Evolutionary conservation across 37 sponge, comb jelly and placozoan genomes (phyloP).

Genomic region (Aplysina aerophoba): DNA sequence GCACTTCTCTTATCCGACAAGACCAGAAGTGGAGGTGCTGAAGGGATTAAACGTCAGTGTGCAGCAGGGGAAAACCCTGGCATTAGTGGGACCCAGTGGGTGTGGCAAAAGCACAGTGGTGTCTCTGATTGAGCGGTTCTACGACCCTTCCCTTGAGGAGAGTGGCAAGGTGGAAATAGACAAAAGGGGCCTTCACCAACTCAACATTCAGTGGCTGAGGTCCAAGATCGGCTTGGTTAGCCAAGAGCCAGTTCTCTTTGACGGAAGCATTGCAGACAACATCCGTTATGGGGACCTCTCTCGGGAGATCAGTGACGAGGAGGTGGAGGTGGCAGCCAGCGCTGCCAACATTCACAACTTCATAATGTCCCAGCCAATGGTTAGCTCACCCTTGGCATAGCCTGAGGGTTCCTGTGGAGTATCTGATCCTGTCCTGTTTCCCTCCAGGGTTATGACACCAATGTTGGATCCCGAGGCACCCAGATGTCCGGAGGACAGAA

Average conservation of each 20-base stretch:
- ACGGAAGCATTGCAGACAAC: conserved; percentile 91
- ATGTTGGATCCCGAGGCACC: conserved; percentile 48
- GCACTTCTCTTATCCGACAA: conserved; percentile 85
- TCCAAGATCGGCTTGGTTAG: conserved; percentile 90
- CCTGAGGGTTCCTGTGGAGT: background rate
- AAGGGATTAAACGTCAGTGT: conserved; percentile 72
- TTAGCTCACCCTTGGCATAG: conserved; percentile 5
- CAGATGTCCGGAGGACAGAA: conserved; percentile 68
- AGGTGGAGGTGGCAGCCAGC: conserved; percentile 87
- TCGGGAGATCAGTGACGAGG: conserved; percentile 84
- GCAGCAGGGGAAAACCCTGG: conserved; percentile 90
- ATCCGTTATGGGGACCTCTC: conserved; percentile 93
- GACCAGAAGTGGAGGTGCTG: conserved; percentile 87
- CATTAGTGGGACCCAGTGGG: conserved; percentile 98
- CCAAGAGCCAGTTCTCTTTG: conserved; percentile 95
- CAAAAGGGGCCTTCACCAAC: conserved; percentile 57
- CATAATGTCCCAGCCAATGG: conserved; percentile 65
- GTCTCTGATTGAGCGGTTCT: conserved; percentile 96
- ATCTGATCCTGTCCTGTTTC: background rate
- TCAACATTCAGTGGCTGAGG: conserved; percentile 89
- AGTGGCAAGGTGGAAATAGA: conserved; percentile 53
- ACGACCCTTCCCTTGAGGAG: conserved; percentile 57
- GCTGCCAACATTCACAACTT: conserved; percentile 96
- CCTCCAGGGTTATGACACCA: conserved; percentile 50
- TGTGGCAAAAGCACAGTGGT: conserved; percentile 99